A percentile compares a stretch with the other conserved stretches of the same genome.
Evolutionary conservation across 2,113 vertebrate species (phyloP).

Genomic region (Heterocephalus glaber): DNA sequence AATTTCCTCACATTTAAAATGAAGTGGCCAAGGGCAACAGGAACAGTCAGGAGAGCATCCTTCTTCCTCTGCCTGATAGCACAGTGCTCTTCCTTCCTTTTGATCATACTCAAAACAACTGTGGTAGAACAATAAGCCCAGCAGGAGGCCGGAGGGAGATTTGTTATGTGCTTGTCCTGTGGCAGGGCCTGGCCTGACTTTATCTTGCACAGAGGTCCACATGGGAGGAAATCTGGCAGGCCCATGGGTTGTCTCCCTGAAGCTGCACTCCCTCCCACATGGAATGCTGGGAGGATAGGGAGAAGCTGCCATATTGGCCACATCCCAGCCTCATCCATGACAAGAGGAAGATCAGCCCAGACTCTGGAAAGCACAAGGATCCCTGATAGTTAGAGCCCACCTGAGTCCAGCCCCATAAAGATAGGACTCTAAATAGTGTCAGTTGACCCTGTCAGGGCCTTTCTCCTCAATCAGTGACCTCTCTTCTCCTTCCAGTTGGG

Average conservation of each 20-base stretch:
- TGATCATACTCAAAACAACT: conserved; percentile 85
- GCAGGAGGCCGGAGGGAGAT: conserved; percentile 76
- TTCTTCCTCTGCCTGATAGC: conserved; percentile 86
- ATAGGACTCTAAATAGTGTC: not conserved
- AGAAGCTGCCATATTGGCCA: not conserved
- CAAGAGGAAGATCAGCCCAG: not conserved
- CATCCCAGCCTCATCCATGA: not conserved
- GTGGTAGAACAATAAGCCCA: conserved; percentile 81
- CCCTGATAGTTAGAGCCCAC: not conserved
- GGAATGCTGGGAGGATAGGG: not conserved
- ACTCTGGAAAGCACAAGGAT: not conserved
- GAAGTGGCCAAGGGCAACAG: conserved; percentile 87
- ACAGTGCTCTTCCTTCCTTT: conserved; percentile 86
- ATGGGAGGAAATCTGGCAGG: conserved; percentile 83
- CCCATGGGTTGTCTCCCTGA: conserved; percentile 70
- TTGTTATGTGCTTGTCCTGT: conserved; percentile 81
- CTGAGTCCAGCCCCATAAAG: not conserved
- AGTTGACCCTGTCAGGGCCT: not conserved
- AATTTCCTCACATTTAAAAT: conserved; percentile 86
- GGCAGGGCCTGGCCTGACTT: conserved; percentile 77
- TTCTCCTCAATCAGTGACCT: not conserved
- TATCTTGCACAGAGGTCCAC: conserved; percentile 83
- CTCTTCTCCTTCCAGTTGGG: not conserved
- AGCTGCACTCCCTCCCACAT: not conserved
- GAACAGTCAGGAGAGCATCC: conserved; percentile 81